phyloP scores from a whole-genome alignment of 2,888 invertebrate genomes.

The Tuberolachnus salignus region DNA sequence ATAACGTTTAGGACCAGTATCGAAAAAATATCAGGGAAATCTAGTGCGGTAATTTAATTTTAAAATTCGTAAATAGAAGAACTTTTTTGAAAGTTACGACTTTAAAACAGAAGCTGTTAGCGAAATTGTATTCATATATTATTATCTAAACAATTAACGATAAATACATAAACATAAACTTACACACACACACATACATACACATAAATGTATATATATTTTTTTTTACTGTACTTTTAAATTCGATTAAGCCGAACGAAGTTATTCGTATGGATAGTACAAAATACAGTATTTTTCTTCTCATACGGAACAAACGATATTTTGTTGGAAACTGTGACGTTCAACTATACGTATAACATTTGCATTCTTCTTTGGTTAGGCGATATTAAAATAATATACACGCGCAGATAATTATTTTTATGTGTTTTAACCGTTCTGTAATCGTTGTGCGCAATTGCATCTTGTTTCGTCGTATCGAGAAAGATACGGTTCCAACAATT shows the following conservation, averaged over 20 bases:
- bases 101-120: slow-evolving; percentile 11
- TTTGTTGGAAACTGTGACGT: not conserved
- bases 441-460: too few relatives aligned
- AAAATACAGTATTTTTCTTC: not conserved
- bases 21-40: not conserved
- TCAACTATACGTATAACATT: not conserved
- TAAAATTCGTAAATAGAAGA: not conserved
- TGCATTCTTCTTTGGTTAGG: not conserved
- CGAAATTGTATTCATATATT: not conserved
- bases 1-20: not conserved
- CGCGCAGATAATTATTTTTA: too few relatives aligned
- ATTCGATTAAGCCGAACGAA: slow-evolving; percentile 2
- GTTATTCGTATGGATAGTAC: slow-evolving; percentile 1
- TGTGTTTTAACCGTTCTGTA: too few relatives aligned
- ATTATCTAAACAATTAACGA: slow-evolving; percentile 6
- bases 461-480: too few relatives aligned
- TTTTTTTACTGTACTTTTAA: slow-evolving; percentile 14
- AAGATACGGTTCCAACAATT: too few relatives aligned
- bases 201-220: too few relatives aligned
- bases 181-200: too few relatives aligned
- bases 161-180: slow-evolving; percentile 2
- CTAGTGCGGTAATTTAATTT: not conserved
- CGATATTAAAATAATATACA: not conserved
- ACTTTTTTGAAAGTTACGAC: slow-evolving; percentile 1
- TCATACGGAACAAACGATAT: not conserved